Conservation (phyloP, 2,888 invertebrate genomes). For the Eristalinus aeneus region DNA sequence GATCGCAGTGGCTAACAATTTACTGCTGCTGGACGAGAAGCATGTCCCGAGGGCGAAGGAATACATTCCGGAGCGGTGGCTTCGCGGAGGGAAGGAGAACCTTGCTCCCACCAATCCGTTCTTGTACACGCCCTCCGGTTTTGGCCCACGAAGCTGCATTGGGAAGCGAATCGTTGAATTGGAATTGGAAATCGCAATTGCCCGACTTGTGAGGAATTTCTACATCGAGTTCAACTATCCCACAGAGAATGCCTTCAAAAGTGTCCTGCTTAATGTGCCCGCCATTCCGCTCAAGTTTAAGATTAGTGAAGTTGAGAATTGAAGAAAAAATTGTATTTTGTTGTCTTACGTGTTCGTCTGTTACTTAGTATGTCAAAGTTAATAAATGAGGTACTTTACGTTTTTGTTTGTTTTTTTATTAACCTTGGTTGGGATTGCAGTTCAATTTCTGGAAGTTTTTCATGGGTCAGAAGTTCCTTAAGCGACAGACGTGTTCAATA, state of each 20-base stretch:
- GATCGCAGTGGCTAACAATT: constrained; percentile 86
- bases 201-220: constrained; percentile 77
- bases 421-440: too few relatives aligned
- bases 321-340: too few relatives aligned
- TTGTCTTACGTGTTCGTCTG: too few relatives aligned
- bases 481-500: too few relatives aligned
- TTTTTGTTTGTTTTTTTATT: too few relatives aligned
- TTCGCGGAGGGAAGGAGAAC: constrained; percentile 72
- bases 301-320: constrained; percentile 72
- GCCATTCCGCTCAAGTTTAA: constrained; percentile 78
- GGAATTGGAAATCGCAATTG: constrained; percentile 83
- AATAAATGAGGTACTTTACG: too few relatives aligned
- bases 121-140: constrained; percentile 85
- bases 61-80: constrained; percentile 89
- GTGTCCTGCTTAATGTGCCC: constrained; percentile 75
- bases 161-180: constrained; percentile 88
- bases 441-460: too few relatives aligned
- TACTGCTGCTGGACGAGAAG: constrained; percentile 82
- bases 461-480: too few relatives aligned
- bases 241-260: constrained; percentile 72
- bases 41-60: constrained; percentile 83
- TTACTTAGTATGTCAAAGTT: too few relatives aligned
- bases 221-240: constrained; percentile 63
- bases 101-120: constrained; percentile 82
- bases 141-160: constrained; percentile 85